Conservation (phyloP, 2,888 invertebrate genomes). For the Noctua fimbriata region DNA sequence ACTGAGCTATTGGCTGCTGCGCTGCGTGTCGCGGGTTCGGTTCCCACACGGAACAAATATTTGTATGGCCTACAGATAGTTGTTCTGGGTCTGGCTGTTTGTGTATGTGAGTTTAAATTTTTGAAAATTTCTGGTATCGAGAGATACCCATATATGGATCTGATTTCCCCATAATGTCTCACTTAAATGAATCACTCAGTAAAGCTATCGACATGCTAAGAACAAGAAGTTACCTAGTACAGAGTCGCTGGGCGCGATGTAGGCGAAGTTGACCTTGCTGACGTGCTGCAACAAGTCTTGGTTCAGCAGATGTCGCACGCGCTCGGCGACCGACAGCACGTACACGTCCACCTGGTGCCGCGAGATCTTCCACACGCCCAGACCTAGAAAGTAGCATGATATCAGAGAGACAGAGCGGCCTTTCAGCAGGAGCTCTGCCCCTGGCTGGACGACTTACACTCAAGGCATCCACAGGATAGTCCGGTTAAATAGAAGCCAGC, state of each 20-base stretch:
- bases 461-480: too few species aligned
- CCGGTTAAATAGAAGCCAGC: too few species aligned
- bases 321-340: conserved; percentile 91
- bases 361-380: conserved; percentile 92
- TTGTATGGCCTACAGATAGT: too few species aligned
- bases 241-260: conserved; percentile 82
- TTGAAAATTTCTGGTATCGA: background rate
- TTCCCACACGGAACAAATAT: too few species aligned
- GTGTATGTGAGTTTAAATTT: background rate
- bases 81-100: background rate
- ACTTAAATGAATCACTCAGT: background rate
- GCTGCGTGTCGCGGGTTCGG: too few species aligned
- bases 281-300: conserved; percentile 88
- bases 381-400: conserved; percentile 70
- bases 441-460: too few species aligned
- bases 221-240: conserved; percentile 69
- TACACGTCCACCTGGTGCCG: conserved; percentile 91
- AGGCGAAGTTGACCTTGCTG: conserved; percentile 92
- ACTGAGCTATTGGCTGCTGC: too few species aligned
- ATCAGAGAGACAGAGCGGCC: too few species aligned
- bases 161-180: too few species aligned
- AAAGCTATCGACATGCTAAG: background rate
- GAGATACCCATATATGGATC: too few species aligned
- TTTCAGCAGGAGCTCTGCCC: too few species aligned
- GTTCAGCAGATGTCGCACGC: conserved; percentile 88